Conservation (phyloP, 2,797 vertebrate genomes). For the Tenualosa ilisha region DNA sequence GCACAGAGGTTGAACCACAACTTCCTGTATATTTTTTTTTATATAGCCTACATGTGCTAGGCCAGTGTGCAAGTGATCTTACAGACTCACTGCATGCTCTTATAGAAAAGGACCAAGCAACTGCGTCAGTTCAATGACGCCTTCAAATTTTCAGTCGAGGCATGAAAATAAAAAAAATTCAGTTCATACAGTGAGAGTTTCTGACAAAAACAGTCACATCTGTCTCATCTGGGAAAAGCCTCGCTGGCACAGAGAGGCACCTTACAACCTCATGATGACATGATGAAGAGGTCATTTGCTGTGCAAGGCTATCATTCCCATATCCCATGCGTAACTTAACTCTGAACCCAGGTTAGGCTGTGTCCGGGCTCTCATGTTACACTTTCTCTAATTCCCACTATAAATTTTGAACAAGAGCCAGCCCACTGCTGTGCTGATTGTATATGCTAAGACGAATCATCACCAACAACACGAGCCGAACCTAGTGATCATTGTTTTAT, state of each 20-base stretch:
- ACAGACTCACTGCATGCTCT: neutral
- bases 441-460: neutral
- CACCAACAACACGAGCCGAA: neutral
- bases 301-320: neutral
- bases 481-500: neutral
- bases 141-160: neutral
- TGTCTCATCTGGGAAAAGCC: neutral
- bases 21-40: neutral
- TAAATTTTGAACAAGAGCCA: neutral
- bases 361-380: neutral
- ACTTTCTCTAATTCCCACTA: neutral
- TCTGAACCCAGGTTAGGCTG: neutral
- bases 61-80: neutral
- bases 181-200: neutral
- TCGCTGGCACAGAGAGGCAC: neutral
- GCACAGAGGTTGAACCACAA: neutral
- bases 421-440: neutral
- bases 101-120: too few relatives aligned
- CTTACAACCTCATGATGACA: neutral
- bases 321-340: neutral
- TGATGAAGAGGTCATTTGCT: constrained; percentile 10
- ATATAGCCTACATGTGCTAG: neutral
- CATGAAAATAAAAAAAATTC: too few relatives aligned
- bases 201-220: neutral
- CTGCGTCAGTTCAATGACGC: neutral